Conservation (phyloP, 2,797 vertebrate species). For the Pterois miles region DNA sequence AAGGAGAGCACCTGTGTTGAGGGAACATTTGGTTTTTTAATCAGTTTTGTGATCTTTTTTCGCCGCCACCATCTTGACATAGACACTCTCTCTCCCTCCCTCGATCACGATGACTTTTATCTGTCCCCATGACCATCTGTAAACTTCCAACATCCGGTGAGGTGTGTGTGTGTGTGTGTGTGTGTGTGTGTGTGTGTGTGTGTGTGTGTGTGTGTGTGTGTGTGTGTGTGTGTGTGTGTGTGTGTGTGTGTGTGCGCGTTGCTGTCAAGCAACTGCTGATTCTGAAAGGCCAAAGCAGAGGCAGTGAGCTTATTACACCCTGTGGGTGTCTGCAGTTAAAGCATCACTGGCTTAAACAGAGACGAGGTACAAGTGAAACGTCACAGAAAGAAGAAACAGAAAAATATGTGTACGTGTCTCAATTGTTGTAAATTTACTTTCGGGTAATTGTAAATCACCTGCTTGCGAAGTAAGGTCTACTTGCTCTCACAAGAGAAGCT, state of each 20-base stretch:
- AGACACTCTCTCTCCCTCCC: slow-evolving; percentile 26
- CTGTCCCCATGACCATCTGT: slow-evolving; percentile 75
- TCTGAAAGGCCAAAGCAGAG: slow-evolving; percentile 55
- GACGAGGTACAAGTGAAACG: slow-evolving; percentile 50
- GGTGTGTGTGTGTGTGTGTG: neutral
- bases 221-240: slow-evolving; percentile 18
- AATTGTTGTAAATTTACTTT: neutral
- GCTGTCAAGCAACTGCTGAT: slow-evolving; percentile 58
- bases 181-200: too few species aligned
- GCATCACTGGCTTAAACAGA: slow-evolving; percentile 58
- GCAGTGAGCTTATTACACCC: slow-evolving; percentile 68
- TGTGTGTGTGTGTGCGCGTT: neutral
- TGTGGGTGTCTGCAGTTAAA: slow-evolving; percentile 60
- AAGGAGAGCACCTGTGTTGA: slow-evolving; percentile 50
- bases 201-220: neutral
- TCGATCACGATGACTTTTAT: slow-evolving; percentile 68
- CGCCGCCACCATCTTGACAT: slow-evolving; percentile 46
- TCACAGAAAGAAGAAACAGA: neutral
- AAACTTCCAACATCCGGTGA: slow-evolving; percentile 60
- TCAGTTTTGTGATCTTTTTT: slow-evolving; percentile 49
- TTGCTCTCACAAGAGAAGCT: neutral
- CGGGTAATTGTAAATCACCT: neutral
- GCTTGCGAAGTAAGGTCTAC: too few species aligned
- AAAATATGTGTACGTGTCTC: neutral
- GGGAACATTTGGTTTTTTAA: slow-evolving; percentile 63